phyloP scores from a whole-genome alignment of 2,888 invertebrate genomes.

The Lasioglossum calceatum region DNA sequence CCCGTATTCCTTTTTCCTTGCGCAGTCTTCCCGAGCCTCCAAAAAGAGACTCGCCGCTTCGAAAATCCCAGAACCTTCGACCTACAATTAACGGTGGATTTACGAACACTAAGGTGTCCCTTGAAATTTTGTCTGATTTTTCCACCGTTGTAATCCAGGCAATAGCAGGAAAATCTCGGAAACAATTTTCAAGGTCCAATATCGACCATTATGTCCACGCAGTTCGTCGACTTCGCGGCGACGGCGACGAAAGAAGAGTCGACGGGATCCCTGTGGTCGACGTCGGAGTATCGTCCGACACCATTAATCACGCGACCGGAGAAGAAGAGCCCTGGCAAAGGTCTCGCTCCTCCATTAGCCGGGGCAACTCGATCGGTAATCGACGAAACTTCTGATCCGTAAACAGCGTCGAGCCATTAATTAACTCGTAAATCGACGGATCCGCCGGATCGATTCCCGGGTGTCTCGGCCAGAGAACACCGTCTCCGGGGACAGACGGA shows the following conservation, averaged over 20 bases:
- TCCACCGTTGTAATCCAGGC: background rate
- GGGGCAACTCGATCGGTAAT: conserved; percentile 61
- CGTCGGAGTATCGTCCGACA: conserved; percentile 59
- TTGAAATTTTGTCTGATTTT: background rate
- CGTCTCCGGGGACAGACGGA: conserved; percentile 49
- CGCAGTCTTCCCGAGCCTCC: background rate
- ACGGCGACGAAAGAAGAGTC: conserved; percentile 27
- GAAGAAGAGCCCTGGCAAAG: conserved; percentile 51
- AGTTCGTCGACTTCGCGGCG: background rate
- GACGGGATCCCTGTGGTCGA: conserved; percentile 59
- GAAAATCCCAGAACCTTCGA: background rate
- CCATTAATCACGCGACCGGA: conserved; percentile 65
- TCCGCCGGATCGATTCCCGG: conserved; percentile 37
- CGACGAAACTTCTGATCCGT: conserved; percentile 64
- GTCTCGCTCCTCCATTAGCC: conserved; percentile 55
- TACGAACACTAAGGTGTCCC: no score
- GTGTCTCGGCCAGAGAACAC: conserved; percentile 7
- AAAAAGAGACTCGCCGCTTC: background rate
- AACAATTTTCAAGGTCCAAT: background rate
- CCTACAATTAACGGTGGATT: no score
- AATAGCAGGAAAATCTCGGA: background rate
- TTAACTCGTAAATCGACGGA: conserved; percentile 59
- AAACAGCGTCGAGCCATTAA: conserved; percentile 60
- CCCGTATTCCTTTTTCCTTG: background rate
- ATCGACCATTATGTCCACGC: background rate